phyloP scores from a whole-genome alignment of 1,140 invertebrate species.

The Drosophila triauraria region DNA sequence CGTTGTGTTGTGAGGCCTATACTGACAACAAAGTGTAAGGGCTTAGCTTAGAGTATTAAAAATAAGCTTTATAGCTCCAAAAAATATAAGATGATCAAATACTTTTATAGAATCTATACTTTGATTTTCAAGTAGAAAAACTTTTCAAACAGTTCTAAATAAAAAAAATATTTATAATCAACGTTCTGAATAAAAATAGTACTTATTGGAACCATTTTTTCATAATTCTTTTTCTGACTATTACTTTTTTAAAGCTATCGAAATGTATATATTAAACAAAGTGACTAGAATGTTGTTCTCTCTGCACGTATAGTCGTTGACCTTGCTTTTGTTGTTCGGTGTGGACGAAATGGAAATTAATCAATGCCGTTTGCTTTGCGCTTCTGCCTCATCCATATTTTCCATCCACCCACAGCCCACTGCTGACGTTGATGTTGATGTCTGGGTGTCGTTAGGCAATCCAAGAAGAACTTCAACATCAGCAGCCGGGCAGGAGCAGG shows the following conservation, averaged over 20 bases:
- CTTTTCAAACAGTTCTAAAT: no score
- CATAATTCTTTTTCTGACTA: no score
- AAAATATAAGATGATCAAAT: background rate
- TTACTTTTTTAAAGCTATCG: no score
- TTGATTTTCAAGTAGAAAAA: no score
- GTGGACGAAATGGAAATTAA: constrained; percentile 76
- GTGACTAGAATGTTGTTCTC: background rate
- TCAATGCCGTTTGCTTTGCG: constrained; percentile 76
- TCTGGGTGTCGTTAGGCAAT: constrained; percentile 56
- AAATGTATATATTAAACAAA: no score
- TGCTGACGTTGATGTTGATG: constrained; percentile 59
- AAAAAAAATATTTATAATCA: no score
- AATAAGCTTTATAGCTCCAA: background rate
- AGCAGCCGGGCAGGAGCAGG: constrained; percentile 14
- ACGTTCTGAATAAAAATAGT: no score
- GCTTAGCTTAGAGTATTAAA: background rate
- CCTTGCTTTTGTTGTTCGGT: constrained; percentile 58
- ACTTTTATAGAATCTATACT: no score
- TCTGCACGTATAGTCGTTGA: constrained; percentile 40
- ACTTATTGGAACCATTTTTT: no score
- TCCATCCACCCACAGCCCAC: constrained; percentile 11
- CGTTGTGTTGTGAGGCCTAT: constrained; percentile 8
- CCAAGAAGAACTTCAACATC: constrained; percentile 37
- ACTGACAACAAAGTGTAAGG: background rate
- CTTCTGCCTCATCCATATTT: constrained; percentile 13